Base-by-base conservation (phyloP, 2,113 vertebrate species). In the Salvelinus alpinus region DNA sequence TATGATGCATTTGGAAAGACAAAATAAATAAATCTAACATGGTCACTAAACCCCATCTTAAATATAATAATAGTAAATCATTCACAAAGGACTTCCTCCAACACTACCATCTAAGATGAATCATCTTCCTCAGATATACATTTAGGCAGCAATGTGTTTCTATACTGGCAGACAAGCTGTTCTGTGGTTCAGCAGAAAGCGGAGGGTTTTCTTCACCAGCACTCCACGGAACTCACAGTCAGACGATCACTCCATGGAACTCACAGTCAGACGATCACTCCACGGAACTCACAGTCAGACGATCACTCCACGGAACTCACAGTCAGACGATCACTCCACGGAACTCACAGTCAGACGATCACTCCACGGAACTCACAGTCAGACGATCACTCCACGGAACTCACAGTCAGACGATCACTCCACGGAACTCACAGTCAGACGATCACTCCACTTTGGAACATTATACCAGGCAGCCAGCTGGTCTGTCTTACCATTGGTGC, bases 401-500 rank as follows among this genome's bases (percentile, higher is more conserved):
- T 67, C 59, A 29, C 67, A 24, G 24, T 24, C 24, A 24, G 24
- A 24, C 24, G 24, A 24, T 24, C 60, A 22, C 70, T 78, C 29
- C 29, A 73, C 38, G 70, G 71, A 72, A 68, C 70, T 67, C 59
- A 29, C 67, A 71, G 69, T 83, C 72, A 77, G 67, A 24, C 34
- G 7, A 78, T 79, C 76, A 62, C 38, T 80, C 66, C 38, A 69
- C 59, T 77, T 70, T 73, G 60, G 57, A 75, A 72, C 18, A 71
- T 78, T 82, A 78, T 44, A 66, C 44, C 16, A 31, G 70, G 24
- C 44, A 48, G 82, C 78, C 84, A 86, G 84, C 84, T 86, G 79
- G 84, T 85, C 77, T 79, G 70, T 75, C 64, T 84, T 80, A 31
- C 77, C 62, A 29, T 70, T 67, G 78, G 60, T 85, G 87, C 85